Base-by-base conservation (phyloP, 2,797 vertebrate genomes). In the Acipenser oxyrinchus region DNA sequence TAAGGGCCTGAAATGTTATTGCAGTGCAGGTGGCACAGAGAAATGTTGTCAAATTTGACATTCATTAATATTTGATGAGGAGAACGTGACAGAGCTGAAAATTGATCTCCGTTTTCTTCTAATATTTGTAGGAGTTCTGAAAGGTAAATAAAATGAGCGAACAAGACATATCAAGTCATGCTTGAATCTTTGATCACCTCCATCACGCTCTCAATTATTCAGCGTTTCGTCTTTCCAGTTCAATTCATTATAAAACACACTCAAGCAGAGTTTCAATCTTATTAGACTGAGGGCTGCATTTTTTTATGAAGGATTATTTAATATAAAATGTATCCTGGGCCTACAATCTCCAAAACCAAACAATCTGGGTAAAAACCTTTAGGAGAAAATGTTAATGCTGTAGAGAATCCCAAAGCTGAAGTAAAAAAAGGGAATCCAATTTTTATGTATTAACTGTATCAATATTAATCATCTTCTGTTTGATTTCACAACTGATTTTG, bases 271-370 rank as follows among this genome's bases (percentile, higher is more conserved):
- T 88, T 86, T 86, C 86, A 89, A 87, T 89, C 87, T 86, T 83
- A 86, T 88, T 86, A 87, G 82, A 86, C 79, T 75, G 78, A 83
- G 86, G 82, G 73, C 67, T 90, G 82, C 85, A 89, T 90, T 85
- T 89, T 18, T 89, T 90, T 83, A 88, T 88, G 81, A 89, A 86
- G 83, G 83, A 89, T 88, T 89, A 91, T 89, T 88, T 89, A 89
- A 89, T 87, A 84, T 77, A 87, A 84, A 89, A 88, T 85, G 80
- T 63, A 68, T 85, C 85, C 79, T 81, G 76, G 77, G 79, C 71
- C 75, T 76, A 80, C 76, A 83, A 79, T 81, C 82, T 81, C 79
- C 79, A 78, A 87, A 88, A 87, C 83, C 83, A 88, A 87, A 89
- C 84, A 89, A 82, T 83, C 75, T 74, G 82, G 76, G 80, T 78